Evolutionary conservation across 2,797 vertebrate species (phyloP), one percentile per base, ranked within the genome.

Genomic region (Acrossocheilus fasciatus): DNA sequence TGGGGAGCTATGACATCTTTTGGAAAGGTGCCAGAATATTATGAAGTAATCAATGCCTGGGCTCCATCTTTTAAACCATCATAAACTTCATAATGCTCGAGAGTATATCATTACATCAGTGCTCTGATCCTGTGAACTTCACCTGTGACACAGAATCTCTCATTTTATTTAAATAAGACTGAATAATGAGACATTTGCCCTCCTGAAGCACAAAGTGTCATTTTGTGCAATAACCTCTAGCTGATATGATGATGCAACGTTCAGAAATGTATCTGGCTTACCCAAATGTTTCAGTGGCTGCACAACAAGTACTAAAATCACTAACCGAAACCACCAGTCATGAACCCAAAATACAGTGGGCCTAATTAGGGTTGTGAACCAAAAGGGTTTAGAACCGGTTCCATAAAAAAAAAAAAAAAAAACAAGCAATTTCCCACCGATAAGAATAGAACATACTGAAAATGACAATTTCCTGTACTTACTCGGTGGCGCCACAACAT

Each of bases 231-330:
- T 86, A 52, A 75, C 78, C 78, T 86, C 69, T 72, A 70, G 62
- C 77, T 54, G 41, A 86, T 87, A 69, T 82, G 86, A 83, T 90
- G 89, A 90, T 89, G 89, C 88, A 90, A 90, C 18, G 14, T 73
- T 74, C 43, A 69, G 88, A 88, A 90, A 90, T 68, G 18, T 72
- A 75, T 81, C 81, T 80, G 45, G 39, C 75, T 86, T 64, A 76
- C 57, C 9, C 45, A 62, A 64, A 64, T 78, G 66, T 88, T 76
- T 54, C 57, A 74, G 52, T 17, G 57, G 57, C 43, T 47, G 59
- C 57, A 81, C 54, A 64, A 80, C 50, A 85, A 54, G n/a, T 45
- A 52, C 62, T 54, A 39, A 43, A 41, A 73, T 64, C 41, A 18
- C 84, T 15, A 81, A 84, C 57, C 72, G 66, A 75, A 79, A 59